Base-by-base conservation (phyloP, 2,888 invertebrate genomes). In the Epirrhoe tristata region DNA sequence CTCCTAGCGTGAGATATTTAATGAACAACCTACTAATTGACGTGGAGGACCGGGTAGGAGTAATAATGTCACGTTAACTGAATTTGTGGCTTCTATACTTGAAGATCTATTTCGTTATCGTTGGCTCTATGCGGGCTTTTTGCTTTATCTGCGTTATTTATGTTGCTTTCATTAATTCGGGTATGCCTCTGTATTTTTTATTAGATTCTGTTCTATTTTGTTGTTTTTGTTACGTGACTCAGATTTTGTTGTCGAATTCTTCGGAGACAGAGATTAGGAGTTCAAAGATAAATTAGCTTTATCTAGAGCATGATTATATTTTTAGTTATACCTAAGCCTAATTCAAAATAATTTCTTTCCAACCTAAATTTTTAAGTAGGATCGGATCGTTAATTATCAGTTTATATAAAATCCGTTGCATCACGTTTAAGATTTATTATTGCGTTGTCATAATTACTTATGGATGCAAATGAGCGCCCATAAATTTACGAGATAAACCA, bases 21-120 rank as follows among this genome's bases (percentile, higher is more conserved):
- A 81, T 75, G 72, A 77, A 82, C 75, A 76, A 80, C 69, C 78
- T 82, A 80, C 86, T 88, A 88, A 88, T 88, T 88, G 87, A 88
- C 87, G 72, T 67, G 78, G 70, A 73, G 75, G 74, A 79, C 78
- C 76, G 76, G 77, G 73, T 78, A 77, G 74, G 67, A 76, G 78
- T 77, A 77, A 78, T 84, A 81, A 85, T 74, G 82, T 82, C 81
- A 80, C 76, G 79, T 84, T 81, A 84, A 82, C 80, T 75, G 75
- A 81, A 86, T 86, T 86, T 83, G 84, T 84, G 81, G 78, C 81
- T 75, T 78, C 78, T 76, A 74, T 74, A 72, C 74, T 72, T 58
- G 77, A 75, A 79, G 80, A 75, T 75, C 79, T 73, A 76, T 81
- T 81, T 71, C 77, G 79, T 79, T 75, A 80, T 74, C 76, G 74